A percentile compares a stretch with the other conserved stretches of the same genome.
These are phyloP conservation scores for Apostichopus japonicus DNA, from an alignment of 35 echinoderm and acorn worm genomes.

Conservation along the genomic window DNA sequence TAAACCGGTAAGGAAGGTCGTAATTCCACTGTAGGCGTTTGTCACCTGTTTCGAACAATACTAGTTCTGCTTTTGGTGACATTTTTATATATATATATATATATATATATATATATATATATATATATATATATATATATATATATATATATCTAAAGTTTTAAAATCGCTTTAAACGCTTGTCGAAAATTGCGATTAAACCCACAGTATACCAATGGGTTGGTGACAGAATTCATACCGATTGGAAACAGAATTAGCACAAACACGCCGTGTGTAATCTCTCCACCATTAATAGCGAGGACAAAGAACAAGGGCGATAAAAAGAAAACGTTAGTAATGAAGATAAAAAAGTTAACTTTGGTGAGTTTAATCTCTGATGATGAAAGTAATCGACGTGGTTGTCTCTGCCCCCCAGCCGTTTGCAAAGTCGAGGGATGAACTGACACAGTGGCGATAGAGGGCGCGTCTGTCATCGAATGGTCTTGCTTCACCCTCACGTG, in stretches of 20 bases:
- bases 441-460: background rate
- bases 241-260: background rate
- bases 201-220: conserved; percentile 11
- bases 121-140: too few species aligned
- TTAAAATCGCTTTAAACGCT: background rate
- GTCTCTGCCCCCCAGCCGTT: conserved; percentile 14
- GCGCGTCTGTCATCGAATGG: background rate
- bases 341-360: conserved; percentile 20
- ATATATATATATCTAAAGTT: background rate
- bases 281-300: background rate
- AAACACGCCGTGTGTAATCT: background rate
- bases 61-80: too few species aligned
- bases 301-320: background rate
- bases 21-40: too few species aligned
- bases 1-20: too few species aligned
- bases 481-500: conserved; percentile 29
- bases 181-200: background rate
- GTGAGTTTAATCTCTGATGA: conserved; percentile 11
- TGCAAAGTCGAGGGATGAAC: background rate
- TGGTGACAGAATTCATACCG: background rate
- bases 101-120: background rate
- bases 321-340: conserved; percentile 7
- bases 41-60: too few species aligned
- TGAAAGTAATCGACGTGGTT: background rate
- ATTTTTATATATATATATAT: too few species aligned